Evolutionary conservation across 2,797 vertebrate species (phyloP).

Genomic region (Pteronotus mesoamericanus): DNA sequence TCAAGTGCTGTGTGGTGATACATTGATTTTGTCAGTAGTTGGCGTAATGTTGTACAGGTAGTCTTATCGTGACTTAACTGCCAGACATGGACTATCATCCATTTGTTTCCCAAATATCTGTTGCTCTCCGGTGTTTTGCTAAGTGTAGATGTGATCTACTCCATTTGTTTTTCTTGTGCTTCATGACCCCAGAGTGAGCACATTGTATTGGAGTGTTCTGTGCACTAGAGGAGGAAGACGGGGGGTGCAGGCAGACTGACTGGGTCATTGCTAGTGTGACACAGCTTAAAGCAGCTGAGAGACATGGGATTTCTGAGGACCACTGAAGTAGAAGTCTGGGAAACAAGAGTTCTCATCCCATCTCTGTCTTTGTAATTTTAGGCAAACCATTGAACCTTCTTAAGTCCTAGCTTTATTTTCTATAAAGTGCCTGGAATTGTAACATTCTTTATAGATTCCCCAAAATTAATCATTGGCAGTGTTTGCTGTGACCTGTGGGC

Average conservation of each 20-base stretch:
- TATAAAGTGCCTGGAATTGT: not conserved
- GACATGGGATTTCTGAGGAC: not conserved
- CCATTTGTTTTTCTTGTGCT: not conserved
- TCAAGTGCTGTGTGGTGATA: not conserved
- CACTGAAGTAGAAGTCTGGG: not conserved
- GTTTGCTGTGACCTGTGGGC: not conserved
- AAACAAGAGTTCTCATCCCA: not conserved
- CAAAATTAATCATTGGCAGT: not conserved
- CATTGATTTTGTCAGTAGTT: not conserved
- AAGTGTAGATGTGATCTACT: not conserved
- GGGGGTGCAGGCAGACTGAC: not conserved
- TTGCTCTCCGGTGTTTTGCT: not conserved
- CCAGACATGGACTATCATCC: not conserved
- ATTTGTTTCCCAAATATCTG: not conserved
- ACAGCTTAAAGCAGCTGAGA: not conserved
- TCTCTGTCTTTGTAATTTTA: not conserved
- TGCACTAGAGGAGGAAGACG: not conserved
- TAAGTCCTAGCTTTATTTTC: not conserved
- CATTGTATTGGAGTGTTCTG: not conserved
- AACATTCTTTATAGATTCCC: not conserved
- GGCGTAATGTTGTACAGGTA: not conserved
- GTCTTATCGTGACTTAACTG: not conserved
- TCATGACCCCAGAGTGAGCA: not conserved
- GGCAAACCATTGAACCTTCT: not conserved
- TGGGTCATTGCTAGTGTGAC: not conserved